These are phyloP conservation scores for Wiebesia pumilae DNA, from an alignment of 1,140 invertebrate species.

Conservation along the genomic window DNA sequence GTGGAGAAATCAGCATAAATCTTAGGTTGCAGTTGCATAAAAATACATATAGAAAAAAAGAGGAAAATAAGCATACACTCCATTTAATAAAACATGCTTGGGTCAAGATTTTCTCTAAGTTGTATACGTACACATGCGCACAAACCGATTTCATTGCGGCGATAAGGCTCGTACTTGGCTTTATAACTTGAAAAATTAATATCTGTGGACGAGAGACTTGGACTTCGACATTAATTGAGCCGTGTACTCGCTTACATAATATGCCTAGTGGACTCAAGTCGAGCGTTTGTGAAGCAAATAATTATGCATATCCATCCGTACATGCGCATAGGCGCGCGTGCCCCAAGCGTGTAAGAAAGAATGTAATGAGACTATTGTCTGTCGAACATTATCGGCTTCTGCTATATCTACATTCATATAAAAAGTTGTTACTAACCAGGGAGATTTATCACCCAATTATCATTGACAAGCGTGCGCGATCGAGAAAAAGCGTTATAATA, in stretches of 20 bases:
- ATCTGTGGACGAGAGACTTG: background rate
- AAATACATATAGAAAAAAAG: no score
- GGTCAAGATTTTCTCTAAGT: no score
- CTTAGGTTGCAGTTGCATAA: no score
- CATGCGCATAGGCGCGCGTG: background rate
- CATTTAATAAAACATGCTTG: no score
- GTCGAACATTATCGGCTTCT: background rate
- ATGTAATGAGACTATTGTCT: slow-evolving; percentile 64
- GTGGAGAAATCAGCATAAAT: no score
- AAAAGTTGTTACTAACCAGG: slow-evolving; percentile 26
- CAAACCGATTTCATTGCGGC: no score
- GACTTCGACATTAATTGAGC: background rate
- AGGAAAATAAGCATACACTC: no score
- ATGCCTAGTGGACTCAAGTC: background rate
- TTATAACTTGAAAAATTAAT: slow-evolving; percentile 43
- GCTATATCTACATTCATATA: background rate
- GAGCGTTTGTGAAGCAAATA: background rate
- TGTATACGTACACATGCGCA: no score
- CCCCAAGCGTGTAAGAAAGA: slow-evolving; percentile 46
- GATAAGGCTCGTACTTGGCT: background rate
- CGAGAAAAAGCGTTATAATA: slow-evolving; percentile 59
- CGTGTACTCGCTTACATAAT: background rate
- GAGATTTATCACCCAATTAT: slow-evolving; percentile 64
- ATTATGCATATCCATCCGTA: background rate
- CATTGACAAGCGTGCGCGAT: slow-evolving; percentile 58